These are phyloP conservation scores for Phragmatobia fuliginosa DNA, from an alignment of 2,888 invertebrate genomes.

Conservation along the genomic window DNA sequence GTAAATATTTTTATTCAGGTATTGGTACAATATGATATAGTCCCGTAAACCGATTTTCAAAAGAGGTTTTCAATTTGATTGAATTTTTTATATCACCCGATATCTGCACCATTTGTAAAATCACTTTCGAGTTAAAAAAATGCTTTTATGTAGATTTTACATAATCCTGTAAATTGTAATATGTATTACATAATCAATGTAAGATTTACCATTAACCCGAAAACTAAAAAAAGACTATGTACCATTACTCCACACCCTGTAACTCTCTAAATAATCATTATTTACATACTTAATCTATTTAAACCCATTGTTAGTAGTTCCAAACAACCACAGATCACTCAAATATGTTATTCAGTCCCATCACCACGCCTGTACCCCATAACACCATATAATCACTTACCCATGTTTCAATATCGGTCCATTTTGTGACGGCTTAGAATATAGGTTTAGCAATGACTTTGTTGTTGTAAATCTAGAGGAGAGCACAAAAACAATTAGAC, in stretches of 20 bases:
- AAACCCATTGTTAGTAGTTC: conserved; percentile 28
- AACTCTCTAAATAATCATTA: background rate
- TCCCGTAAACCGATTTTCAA: no score
- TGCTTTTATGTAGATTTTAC: background rate
- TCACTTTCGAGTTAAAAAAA: background rate
- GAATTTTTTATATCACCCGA: background rate
- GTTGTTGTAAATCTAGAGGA: conserved; percentile 89
- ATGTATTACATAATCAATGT: background rate
- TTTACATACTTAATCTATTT: background rate
- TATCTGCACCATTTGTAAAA: no score
- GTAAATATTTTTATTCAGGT: no score
- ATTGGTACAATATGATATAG: no score
- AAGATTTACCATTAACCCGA: no score
- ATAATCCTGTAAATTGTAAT: background rate
- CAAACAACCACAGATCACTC: conserved; percentile 30
- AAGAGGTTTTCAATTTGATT: no score
- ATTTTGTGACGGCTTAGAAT: conserved; percentile 88
- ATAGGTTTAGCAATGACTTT: conserved; percentile 90
- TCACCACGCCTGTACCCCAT: conserved; percentile 31
- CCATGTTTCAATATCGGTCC: conserved; percentile 89
- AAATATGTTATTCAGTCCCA: conserved; percentile 40
- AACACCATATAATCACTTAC: conserved; percentile 81
- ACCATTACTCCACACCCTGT: background rate
- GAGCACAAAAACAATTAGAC: conserved; percentile 66
- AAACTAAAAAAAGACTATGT: no score